Evolutionary conservation across 2,888 invertebrate species (phyloP).

Genomic region (Mylabris sibirica): DNA sequence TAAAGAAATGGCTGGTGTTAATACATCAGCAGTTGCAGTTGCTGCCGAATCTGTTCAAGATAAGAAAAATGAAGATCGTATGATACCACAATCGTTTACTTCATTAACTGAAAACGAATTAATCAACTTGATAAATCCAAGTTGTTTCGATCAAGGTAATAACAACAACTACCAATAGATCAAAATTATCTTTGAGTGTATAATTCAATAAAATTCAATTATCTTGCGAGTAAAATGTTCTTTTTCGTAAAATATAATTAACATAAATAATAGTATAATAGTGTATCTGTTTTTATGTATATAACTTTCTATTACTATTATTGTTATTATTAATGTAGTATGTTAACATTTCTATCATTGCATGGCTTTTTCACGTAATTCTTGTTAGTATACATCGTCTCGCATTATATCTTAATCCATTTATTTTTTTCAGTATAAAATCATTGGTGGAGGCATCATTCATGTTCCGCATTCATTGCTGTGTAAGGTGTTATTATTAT

Average conservation of each 20-base stretch:
- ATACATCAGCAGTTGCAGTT: not conserved
- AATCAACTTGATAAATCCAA: slow-evolving; percentile 87
- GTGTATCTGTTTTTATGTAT: not conserved
- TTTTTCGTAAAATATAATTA: not conserved
- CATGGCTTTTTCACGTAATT: slow-evolving; percentile 28
- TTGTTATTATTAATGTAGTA: not conserved
- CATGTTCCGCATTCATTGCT: slow-evolving; percentile 53
- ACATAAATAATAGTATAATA: not conserved
- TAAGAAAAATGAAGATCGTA: slow-evolving; percentile 61
- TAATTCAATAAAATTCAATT: too few relatives aligned
- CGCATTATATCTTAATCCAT: slow-evolving; percentile 42
- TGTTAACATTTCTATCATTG: slow-evolving; percentile 31
- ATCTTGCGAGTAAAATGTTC: too few relatives aligned
- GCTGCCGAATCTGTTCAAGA: slow-evolving; percentile 53
- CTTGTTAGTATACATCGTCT: slow-evolving; percentile 21
- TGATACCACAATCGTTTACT: slow-evolving; percentile 77
- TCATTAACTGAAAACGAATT: slow-evolving; percentile 89
- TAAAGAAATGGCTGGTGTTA: slow-evolving; percentile 44
- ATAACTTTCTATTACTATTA: not conserved
- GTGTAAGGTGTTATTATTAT: slow-evolving; percentile 42
- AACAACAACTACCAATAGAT: slow-evolving; percentile 34
- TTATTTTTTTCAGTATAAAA: slow-evolving; percentile 58
- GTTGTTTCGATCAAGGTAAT: slow-evolving; percentile 84
- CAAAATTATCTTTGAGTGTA: not conserved
- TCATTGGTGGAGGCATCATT: slow-evolving; percentile 57